phyloP scores from a whole-genome alignment of 2,113 vertebrate genomes.

The Cricetomys ansorgei region DNA sequence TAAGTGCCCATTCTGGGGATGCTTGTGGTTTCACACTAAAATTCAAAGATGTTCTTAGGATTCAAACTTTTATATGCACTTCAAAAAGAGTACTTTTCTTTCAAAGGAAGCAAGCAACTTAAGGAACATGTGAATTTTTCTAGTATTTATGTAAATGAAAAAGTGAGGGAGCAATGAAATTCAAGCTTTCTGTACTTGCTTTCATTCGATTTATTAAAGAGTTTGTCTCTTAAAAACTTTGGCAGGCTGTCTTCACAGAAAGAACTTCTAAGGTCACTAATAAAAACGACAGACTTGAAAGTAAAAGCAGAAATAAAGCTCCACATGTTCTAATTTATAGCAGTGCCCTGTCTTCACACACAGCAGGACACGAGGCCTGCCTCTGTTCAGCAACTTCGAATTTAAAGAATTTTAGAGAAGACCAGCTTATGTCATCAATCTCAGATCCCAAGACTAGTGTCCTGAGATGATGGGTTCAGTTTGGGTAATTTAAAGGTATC shows the following conservation, averaged over 20 bases:
- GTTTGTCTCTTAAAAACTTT: conserved; percentile 17
- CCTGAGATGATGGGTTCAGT: not conserved
- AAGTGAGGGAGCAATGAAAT: conserved; percentile 30
- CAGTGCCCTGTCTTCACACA: not conserved
- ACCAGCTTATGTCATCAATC: not conserved
- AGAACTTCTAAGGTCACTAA: conserved; percentile 49
- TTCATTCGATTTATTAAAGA: conserved; percentile 51
- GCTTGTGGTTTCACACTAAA: conserved; percentile 35
- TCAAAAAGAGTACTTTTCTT: not conserved
- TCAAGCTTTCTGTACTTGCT: not conserved
- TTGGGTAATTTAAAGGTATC: conserved; percentile 5
- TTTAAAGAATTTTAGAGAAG: conserved; percentile 3
- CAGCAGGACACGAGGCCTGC: not conserved
- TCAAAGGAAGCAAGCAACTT: not conserved
- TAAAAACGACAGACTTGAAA: conserved; percentile 61
- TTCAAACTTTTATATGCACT: not conserved
- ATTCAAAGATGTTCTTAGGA: not conserved
- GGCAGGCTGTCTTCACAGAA: conserved; percentile 19
- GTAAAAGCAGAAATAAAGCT: conserved; percentile 58
- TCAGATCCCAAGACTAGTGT: not conserved
- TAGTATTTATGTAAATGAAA: conserved; percentile 30
- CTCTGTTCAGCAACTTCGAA: not conserved
- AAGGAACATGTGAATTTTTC: conserved; percentile 12
- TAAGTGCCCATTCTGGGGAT: not conserved
- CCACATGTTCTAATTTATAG: conserved; percentile 19